Conservation (phyloP, 64 coral and sea anemone genomes). For the Dendronephthya gigantea region DNA sequence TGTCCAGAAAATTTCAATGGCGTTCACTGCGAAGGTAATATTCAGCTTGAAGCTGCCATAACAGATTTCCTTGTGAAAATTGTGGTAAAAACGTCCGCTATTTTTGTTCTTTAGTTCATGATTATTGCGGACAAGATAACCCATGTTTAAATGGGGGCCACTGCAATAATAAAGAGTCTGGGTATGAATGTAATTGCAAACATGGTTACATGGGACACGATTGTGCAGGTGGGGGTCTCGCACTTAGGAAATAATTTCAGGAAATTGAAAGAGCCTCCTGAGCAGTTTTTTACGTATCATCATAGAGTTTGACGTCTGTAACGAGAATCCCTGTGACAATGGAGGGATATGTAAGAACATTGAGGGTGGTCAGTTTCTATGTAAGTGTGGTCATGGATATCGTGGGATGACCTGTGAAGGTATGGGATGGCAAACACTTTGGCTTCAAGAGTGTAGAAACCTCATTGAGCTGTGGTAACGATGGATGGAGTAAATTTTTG, state of each 20-base stretch:
- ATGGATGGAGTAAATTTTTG: not conserved
- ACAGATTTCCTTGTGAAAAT: not conserved
- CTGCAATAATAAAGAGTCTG: not conserved
- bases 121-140: not conserved
- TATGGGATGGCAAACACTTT: too few relatives aligned
- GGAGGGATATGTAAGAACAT: slow-evolving; percentile 2
- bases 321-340: slow-evolving; percentile 16
- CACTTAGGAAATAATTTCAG: not conserved
- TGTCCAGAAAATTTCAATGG: not conserved
- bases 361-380: not conserved
- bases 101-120: not conserved
- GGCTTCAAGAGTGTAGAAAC: too few relatives aligned
- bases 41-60: not conserved
- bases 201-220: not conserved
- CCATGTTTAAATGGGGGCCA: not conserved
- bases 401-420: slow-evolving; percentile 3
- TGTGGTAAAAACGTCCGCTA: not conserved
- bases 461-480: too few relatives aligned
- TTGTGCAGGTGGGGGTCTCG: not conserved
- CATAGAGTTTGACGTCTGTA: not conserved
- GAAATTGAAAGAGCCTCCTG: not conserved
- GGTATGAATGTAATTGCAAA: not conserved
- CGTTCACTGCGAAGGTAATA: not conserved
- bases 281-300: not conserved
- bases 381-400: not conserved